Evolutionary conservation across 2,113 vertebrate genomes (phyloP).

Genomic region (Anolis carolinensis): DNA sequence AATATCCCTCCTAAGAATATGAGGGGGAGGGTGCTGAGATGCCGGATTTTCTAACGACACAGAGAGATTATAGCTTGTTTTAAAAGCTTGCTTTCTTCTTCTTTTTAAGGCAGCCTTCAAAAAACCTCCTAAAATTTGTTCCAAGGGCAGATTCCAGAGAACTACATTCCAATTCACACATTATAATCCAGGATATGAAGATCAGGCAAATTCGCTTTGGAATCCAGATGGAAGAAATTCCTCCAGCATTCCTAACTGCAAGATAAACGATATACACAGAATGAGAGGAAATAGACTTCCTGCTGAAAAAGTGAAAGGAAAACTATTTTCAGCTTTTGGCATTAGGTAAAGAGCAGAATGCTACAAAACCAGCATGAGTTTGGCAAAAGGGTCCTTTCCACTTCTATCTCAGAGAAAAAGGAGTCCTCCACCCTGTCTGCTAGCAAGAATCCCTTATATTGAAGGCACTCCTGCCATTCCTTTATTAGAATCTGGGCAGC

Average conservation of each 20-base stretch:
- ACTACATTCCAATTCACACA: not conserved
- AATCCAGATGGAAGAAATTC: not conserved
- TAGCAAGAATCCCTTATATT: not conserved
- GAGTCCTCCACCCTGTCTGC: not conserved
- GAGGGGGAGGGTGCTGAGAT: too few relatives aligned
- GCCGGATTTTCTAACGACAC: not conserved
- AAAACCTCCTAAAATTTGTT: not conserved
- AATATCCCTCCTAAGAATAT: not conserved
- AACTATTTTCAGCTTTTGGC: not conserved
- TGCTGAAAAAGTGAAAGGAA: not conserved
- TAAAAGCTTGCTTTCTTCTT: not conserved
- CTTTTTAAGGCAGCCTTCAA: not conserved
- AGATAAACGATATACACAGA: not conserved
- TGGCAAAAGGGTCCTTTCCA: not conserved
- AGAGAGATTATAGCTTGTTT: not conserved
- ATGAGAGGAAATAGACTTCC: not conserved
- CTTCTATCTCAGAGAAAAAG: not conserved
- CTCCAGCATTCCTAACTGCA: not conserved
- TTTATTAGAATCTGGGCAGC: constrained; percentile 23
- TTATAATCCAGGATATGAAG: not conserved
- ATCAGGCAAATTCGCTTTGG: not conserved
- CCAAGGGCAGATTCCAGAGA: not conserved
- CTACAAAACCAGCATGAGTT: not conserved
- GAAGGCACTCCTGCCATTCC: not conserved
- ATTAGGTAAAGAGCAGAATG: not conserved